Evolutionary conservation across 2,797 vertebrate species (phyloP).

Genomic region (Chaunax sp.): DNA sequence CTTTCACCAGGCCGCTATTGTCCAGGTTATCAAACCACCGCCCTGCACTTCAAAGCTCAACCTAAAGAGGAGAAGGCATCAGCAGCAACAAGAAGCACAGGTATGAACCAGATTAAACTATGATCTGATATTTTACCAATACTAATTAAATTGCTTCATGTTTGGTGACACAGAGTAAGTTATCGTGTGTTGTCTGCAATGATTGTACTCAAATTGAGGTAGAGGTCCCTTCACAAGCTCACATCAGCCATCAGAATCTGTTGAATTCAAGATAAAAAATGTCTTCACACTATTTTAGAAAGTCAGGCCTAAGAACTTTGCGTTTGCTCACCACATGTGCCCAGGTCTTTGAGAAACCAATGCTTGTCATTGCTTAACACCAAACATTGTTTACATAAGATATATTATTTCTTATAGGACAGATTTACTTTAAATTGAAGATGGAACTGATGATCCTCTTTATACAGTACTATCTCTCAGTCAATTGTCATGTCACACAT

Average conservation of each 20-base stretch:
- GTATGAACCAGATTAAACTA: constrained; percentile 69
- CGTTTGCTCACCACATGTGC: constrained; percentile 8
- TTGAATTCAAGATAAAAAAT: too few relatives aligned
- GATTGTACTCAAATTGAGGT: too few relatives aligned
- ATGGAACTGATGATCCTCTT: not conserved
- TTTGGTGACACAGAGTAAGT: too few relatives aligned
- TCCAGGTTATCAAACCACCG: constrained; percentile 85
- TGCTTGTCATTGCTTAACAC: too few relatives aligned
- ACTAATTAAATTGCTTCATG: too few relatives aligned
- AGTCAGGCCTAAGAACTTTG: too few relatives aligned
- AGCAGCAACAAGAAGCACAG: constrained; percentile 83
- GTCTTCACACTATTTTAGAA: too few relatives aligned
- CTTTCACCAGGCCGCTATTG: constrained; percentile 77
- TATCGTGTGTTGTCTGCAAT: too few relatives aligned
- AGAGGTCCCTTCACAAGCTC: too few relatives aligned
- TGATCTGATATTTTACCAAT: constrained; percentile 7
- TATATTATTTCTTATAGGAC: too few relatives aligned
- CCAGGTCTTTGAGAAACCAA: not conserved
- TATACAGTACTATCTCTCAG: not conserved
- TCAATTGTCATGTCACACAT: not conserved
- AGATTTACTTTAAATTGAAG: not conserved
- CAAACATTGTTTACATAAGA: too few relatives aligned
- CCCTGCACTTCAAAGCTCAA: constrained; percentile 75
- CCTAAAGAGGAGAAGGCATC: constrained; percentile 76
- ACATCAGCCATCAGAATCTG: too few relatives aligned